A percentile compares a stretch with the other conserved stretches of the same genome.
These are phyloP conservation scores for Bothrops alternatus DNA, from an alignment of 2,797 vertebrate species.

Conservation along the genomic window DNA sequence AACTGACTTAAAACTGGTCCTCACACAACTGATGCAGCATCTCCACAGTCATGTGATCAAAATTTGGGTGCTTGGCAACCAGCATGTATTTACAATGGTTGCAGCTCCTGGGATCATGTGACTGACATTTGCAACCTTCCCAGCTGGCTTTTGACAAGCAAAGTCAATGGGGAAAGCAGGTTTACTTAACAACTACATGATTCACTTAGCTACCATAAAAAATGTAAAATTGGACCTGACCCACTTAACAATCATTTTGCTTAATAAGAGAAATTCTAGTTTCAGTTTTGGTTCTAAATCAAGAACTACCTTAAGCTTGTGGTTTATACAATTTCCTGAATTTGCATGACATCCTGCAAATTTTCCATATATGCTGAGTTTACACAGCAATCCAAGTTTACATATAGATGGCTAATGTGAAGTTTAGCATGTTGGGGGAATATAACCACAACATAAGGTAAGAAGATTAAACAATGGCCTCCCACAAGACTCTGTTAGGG, in stretches of 20 bases:
- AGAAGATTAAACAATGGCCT: background rate
- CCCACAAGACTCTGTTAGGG: background rate
- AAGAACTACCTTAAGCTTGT: background rate
- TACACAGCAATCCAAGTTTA: background rate
- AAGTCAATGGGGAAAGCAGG: background rate
- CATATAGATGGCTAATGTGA: background rate
- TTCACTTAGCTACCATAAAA: background rate
- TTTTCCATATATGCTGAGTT: background rate
- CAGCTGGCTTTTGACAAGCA: background rate
- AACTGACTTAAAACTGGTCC: background rate
- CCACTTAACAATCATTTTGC: background rate
- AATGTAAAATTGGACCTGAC: background rate
- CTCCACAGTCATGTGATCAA: background rate
- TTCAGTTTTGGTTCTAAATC: background rate
- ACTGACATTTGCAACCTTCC: background rate
- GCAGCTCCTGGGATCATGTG: background rate
- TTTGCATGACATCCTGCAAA: background rate
- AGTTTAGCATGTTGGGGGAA: background rate
- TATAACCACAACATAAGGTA: background rate
- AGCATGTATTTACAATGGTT: background rate
- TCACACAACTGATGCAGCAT: background rate
- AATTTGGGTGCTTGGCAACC: background rate
- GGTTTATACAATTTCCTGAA: background rate
- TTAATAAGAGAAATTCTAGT: background rate
- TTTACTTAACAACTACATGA: background rate